Evolutionary conservation across 2,888 invertebrate genomes (phyloP).

Genomic region (Cerastis rubricosa): DNA sequence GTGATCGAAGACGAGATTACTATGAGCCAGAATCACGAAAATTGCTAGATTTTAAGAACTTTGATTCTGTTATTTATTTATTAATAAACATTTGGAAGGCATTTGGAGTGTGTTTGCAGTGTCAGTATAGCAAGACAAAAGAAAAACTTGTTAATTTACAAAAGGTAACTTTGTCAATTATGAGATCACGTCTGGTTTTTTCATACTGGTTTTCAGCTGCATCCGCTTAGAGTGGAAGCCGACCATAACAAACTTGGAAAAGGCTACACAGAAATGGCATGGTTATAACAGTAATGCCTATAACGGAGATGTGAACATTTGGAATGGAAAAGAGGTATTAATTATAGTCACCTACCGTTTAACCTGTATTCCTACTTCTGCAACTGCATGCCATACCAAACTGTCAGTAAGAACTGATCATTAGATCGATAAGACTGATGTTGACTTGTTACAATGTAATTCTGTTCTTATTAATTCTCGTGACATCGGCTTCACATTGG

Average conservation of each 20-base stretch:
- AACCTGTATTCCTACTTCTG: slow-evolving; percentile 1
- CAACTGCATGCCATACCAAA: slow-evolving; percentile 10
- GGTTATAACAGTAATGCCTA: neutral
- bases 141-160: neutral
- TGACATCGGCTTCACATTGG: slow-evolving; percentile 59
- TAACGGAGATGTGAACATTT: neutral
- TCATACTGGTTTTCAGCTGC: neutral
- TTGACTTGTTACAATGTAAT: slow-evolving; percentile 60
- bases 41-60: neutral
- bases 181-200: neutral
- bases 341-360: neutral
- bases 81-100: no score
- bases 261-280: neutral
- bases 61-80: neutral
- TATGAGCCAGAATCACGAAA: neutral
- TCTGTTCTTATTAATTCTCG: slow-evolving; percentile 60
- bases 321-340: neutral
- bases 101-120: no score
- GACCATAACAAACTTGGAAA: no score
- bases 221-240: neutral
- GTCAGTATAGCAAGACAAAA: no score
- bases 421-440: slow-evolving; percentile 47
- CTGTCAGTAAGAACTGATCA: slow-evolving; percentile 43
- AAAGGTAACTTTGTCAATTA: neutral
- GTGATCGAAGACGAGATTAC: slow-evolving; percentile 14